phyloP scores from a whole-genome alignment of 2,113 vertebrate species.

The Manacus vitellinus region DNA sequence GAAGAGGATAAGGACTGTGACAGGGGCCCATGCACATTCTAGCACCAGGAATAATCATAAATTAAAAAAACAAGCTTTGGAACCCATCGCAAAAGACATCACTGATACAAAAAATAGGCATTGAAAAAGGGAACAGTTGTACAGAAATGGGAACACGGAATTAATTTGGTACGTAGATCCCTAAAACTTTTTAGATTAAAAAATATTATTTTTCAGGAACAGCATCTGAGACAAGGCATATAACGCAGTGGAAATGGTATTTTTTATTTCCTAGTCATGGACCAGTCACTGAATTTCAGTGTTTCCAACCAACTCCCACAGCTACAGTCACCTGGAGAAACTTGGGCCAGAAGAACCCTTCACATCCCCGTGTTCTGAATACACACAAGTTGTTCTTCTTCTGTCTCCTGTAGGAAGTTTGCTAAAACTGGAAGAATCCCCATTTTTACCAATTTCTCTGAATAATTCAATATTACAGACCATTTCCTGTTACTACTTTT shows the following conservation, averaged over 20 bases:
- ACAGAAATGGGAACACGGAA: background rate
- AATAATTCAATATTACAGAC: background rate
- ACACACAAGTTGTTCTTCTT: background rate
- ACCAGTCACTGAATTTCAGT: background rate
- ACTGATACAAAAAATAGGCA: background rate
- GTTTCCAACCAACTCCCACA: background rate
- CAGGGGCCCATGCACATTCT: background rate
- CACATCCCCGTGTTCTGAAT: background rate
- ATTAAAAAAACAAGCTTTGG: background rate
- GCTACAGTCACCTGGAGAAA: background rate
- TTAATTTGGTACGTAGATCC: background rate
- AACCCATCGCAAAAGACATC: background rate
- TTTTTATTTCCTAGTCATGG: background rate
- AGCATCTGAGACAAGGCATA: background rate
- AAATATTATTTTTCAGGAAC: background rate
- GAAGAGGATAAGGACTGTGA: background rate
- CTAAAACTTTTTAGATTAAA: background rate
- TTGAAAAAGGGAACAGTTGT: background rate
- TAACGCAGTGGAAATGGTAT: fast-evolving
- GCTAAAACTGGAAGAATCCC: background rate
- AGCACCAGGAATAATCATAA: background rate
- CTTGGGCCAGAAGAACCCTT: background rate
- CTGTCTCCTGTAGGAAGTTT: background rate
- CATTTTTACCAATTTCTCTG: fast-evolving
- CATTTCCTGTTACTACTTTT: background rate